Base-by-base conservation (phyloP, 2,797 vertebrate species). In the Pseudochirops cupreus region DNA sequence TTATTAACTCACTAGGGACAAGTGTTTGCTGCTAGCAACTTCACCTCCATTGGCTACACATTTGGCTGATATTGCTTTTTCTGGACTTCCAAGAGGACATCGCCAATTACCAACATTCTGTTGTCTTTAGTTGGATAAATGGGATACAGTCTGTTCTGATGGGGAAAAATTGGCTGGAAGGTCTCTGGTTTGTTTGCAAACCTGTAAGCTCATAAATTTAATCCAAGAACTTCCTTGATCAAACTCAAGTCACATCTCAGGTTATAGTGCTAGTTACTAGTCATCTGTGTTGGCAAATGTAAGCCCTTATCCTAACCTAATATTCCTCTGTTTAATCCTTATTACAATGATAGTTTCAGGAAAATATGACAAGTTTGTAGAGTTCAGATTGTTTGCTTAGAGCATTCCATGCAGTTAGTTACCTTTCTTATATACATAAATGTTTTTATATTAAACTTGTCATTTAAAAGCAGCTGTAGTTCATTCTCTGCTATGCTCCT, bases 391-490 rank as follows among this genome's bases (percentile, higher is more conserved):
- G 74, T 94, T 96, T 31, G 90, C 56, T 74, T 91, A 92, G 74
- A 90, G 92, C 95, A 87, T 91, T 97, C 95, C n/a, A 92, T 93
- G 67, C 0, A 95, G 56, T 92, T 97, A 95, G 54, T 92, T 97
- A 58, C 90, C 53, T 95, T 31, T 93, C 95, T 97, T 96, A 96
- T 97, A 21, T 46, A 87, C 21, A 87, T 87, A 50, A 50, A 87
- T 87, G 74, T 50, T 87, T 87, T 97, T 87, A 96, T 97, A 97
- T 96, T 97, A 96, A 97, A 95, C 56, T 57, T 94, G 89, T 95
- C 90, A 87, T 91, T 97, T 97, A 96, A 97, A 98, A 97, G 91
- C 91, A 94, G 29, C 92, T 94, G 55, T 67, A 96, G 62, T 93
- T 95, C 87, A 97, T 46, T 95, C 87, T 95, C 90, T 97, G 94